Conservation (phyloP, 2,888 invertebrate species). For the Calameuta pallipes region DNA sequence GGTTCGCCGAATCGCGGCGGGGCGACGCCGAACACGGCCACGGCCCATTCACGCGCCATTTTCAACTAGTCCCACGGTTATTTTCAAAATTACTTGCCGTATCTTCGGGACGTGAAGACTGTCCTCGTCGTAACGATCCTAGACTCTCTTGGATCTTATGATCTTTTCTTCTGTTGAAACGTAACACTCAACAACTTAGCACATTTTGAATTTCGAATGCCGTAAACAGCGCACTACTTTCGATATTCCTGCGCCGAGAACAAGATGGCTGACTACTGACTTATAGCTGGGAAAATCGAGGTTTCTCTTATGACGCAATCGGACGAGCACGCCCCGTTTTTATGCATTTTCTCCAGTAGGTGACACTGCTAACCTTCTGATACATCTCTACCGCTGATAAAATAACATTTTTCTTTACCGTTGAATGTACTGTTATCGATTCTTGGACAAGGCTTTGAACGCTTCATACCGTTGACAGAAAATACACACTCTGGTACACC, state of each 20-base stretch:
- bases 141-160: background rate
- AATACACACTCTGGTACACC: too few species aligned
- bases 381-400: background rate
- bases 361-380: slow-evolving; percentile 18
- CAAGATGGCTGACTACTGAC: slow-evolving; percentile 41
- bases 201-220: slow-evolving; percentile 22
- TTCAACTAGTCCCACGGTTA: slow-evolving; percentile 48
- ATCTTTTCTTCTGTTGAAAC: background rate
- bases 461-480: background rate
- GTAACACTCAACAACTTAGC: background rate
- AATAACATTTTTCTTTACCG: background rate
- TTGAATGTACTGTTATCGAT: background rate
- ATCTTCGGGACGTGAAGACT: background rate
- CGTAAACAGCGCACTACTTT: slow-evolving; percentile 39
- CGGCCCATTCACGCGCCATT: slow-evolving; percentile 45
- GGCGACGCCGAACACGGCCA: slow-evolving; percentile 47
- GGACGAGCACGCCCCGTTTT: slow-evolving; percentile 43
- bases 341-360: slow-evolving; percentile 40
- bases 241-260: slow-evolving; percentile 48
- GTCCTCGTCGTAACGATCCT: background rate
- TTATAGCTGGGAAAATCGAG: slow-evolving; percentile 42
- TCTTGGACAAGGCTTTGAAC: background rate
- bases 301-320: slow-evolving; percentile 59
- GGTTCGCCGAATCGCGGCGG: slow-evolving; percentile 49
- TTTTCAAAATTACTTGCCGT: background rate